Evolutionary conservation across 2,113 vertebrate species (phyloP), one percentile per base, ranked within the genome.

Genomic region (Sula dactylatra): DNA sequence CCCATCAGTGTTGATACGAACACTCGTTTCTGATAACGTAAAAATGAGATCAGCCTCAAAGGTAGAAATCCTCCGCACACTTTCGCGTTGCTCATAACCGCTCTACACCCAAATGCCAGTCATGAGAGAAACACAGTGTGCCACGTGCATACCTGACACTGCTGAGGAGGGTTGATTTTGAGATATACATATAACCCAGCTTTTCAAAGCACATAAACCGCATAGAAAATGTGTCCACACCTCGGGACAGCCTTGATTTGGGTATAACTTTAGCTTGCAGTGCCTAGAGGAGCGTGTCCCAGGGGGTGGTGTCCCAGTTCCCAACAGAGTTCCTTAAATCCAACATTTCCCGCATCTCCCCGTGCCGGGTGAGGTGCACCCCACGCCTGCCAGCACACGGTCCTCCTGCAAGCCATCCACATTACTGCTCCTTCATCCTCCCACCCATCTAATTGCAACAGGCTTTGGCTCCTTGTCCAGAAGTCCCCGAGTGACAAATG

Each of bases 141-240:
- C 29, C 6, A 21, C 0, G 18, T 69, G 8, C 29, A 13, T 2
- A 22, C 38, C 86, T 34, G 11, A 5, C 14, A 7, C 13, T 64
- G 27, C 24, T 9, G 7, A n/a, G 42, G 42, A 55, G 44, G 17
- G 6, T 14, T 55, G 31, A 2, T 36, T 72, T 54, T 20, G 24
- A 54, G 31, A 24, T 18, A 9, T 7, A 32, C 3, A 2, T 10
- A 19, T 29, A 42, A 49, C 20, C 8, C 21, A 49, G 27, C 42
- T 16, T 78, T 69, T 29, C 24, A 44, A 44, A 74, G 81, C 15
- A 21, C 19, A 13, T 13, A 27, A 61, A 71, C 16, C 6, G 8
- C 17, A 18, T 3, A 26, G 34, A 76, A 72, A 71, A n/a, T 1
- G 0, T 7, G 13, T 18, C 3, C 40, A 4, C 2, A 1, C 9